Evolutionary conservation across 92 coral and sea anemone species (phyloP).

Genomic region (Porites evermanni): DNA sequence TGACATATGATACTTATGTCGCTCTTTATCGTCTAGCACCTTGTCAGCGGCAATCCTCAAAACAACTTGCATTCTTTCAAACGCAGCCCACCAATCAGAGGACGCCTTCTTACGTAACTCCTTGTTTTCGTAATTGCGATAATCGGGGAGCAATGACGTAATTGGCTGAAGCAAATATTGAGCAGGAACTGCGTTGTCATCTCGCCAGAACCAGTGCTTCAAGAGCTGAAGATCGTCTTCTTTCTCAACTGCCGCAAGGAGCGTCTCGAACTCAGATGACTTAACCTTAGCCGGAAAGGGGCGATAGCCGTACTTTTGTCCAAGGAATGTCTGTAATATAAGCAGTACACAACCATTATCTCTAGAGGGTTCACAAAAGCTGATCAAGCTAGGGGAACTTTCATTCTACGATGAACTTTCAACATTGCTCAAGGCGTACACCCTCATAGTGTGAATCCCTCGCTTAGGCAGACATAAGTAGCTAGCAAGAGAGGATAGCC

Average conservation of each 20-base stretch:
- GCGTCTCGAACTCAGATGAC: slow-evolving; percentile 69
- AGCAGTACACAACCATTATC: background rate
- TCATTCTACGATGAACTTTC: no score
- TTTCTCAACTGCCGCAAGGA: slow-evolving; percentile 56
- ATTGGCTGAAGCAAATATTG: slow-evolving; percentile 87
- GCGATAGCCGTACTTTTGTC: slow-evolving; percentile 93
- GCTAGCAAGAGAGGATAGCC: no score
- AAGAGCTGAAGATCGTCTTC: slow-evolving; percentile 60
- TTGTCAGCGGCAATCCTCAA: slow-evolving; percentile 75
- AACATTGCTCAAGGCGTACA: no score
- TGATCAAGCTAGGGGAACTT: no score
- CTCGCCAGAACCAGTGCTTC: slow-evolving; percentile 75
- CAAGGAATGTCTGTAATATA: slow-evolving; percentile 81
- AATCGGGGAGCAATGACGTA: slow-evolving; percentile 73
- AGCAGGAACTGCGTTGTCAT: slow-evolving; percentile 80
- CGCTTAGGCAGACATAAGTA: no score
- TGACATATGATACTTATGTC: slow-evolving; percentile 85
- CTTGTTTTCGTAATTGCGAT: slow-evolving; percentile 69
- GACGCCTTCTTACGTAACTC: slow-evolving; percentile 83
- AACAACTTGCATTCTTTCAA: slow-evolving; percentile 84
- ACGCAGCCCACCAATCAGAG: slow-evolving; percentile 81
- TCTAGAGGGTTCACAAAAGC: background rate
- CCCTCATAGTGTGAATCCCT: no score
- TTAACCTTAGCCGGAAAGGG: slow-evolving; percentile 83
- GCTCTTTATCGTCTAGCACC: slow-evolving; percentile 59